Percentiles rank a stretch among this genome's conserved stretches.
These are phyloP conservation scores for Chaetura pelagica DNA, from an alignment of 2,113 vertebrate species.

Conservation along the genomic window DNA sequence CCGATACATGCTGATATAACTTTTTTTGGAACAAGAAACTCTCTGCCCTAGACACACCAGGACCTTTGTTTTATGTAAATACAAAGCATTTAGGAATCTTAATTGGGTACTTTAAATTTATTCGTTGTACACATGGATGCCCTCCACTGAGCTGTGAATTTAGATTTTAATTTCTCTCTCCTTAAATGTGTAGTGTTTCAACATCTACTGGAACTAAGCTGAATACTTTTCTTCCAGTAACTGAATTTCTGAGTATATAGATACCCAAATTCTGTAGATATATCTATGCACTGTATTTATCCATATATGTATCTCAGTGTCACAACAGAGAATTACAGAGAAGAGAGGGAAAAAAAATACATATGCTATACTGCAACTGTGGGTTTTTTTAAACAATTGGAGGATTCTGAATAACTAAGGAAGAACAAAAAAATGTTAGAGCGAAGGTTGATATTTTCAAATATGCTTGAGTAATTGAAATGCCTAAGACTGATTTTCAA, in stretches of 20 bases:
- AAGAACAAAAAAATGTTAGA: neutral
- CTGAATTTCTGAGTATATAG: neutral
- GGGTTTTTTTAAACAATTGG: fast-evolving
- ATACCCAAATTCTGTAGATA: neutral
- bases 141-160: neutral
- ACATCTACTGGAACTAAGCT: neutral
- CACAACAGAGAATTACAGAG: neutral
- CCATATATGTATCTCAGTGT: neutral
- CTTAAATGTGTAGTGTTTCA: neutral
- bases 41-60: neutral
- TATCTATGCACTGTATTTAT: neutral
- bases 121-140: neutral
- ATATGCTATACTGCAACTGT: neutral
- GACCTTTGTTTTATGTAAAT: neutral
- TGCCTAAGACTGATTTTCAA: neutral
- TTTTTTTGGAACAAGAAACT: neutral
- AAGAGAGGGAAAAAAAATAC: neutral
- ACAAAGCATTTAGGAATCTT: neutral
- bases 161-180: neutral
- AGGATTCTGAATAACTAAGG: neutral
- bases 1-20: neutral
- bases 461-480: neutral
- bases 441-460: neutral
- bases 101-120: neutral
- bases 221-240: neutral